phyloP scores from a whole-genome alignment of 2,113 vertebrate species.

The Caranx ignobilis region DNA sequence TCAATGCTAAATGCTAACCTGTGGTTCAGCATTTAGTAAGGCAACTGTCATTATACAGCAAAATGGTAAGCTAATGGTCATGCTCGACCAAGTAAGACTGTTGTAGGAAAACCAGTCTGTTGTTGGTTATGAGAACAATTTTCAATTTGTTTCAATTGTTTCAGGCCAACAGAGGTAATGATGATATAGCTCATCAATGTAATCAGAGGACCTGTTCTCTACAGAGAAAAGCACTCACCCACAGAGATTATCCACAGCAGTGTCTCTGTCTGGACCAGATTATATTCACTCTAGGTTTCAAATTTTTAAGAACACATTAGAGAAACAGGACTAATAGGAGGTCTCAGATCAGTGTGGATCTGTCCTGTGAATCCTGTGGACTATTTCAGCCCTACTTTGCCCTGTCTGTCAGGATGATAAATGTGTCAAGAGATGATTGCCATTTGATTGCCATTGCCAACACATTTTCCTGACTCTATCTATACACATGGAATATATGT shows the following conservation, averaged over 20 bases:
- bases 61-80: background rate
- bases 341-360: conserved; percentile 26
- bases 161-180: background rate
- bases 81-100: background rate
- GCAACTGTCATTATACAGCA: background rate
- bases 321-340: conserved; percentile 25
- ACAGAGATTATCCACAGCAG: conserved; percentile 14
- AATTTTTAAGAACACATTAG: conserved; percentile 36
- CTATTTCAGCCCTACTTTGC: conserved; percentile 42
- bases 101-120: background rate
- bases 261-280: conserved; percentile 27
- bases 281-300: conserved; percentile 34
- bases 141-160: background rate
- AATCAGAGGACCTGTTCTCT: background rate
- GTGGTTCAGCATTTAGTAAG: background rate
- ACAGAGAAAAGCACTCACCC: conserved; percentile 5
- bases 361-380: conserved; percentile 53
- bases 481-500: background rate
- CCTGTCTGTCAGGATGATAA: background rate
- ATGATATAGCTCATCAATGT: background rate
- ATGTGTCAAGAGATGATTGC: conserved; percentile 18
- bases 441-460: too few relatives aligned
- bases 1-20: background rate
- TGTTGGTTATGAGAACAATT: background rate
- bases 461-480: background rate